Base-by-base conservation (phyloP, 2,797 vertebrate species). In the Periophthalmus magnuspinnatus region DNA sequence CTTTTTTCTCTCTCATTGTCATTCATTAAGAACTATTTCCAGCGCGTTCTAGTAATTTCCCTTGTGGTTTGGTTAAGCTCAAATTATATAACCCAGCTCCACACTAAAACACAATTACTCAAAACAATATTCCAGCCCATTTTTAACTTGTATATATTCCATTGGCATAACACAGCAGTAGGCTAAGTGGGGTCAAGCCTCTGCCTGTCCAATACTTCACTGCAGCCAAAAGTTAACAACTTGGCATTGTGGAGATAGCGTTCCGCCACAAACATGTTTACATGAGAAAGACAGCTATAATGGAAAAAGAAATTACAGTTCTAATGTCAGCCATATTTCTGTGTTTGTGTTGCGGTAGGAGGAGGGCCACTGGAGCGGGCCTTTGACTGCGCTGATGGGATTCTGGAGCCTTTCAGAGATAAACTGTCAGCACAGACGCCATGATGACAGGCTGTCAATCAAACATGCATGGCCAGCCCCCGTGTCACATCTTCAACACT, bases 401-500 rank as follows among this genome's bases (percentile, higher is more conserved):
- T 67, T 64, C 33, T 33, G 28, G 24, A 65, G 19, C 22, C 61
- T 69, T 63, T 63, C 17, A 2, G 17, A 68, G 36, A 70, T 71
- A 68, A 74, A 71, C 22, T 71, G 66, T 54, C 77, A 75, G 38
- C 55, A 36, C 22, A n/a, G 32, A 66, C 61, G 64, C 50, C 36
- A 5, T 48, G 21, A 28, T 28, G 2, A 33, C 63, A 64, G 73
- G 52, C 28, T 47, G 69, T 41, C 22, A 48, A 21, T 41, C 48
- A 32, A 14, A 45, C 5, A 21, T 41, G 5, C 14, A n/a, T 7
- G 34, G 4, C 16, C 9, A 33, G 63, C 45, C 7, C 45, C 13
- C 21, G 52, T 34, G 47, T 32, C 63, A 22, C 8, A 13, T 52
- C 34, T 36, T 21, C 63, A 22, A 68, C 45, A 50, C 45, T 19